Percentiles rank a stretch among this genome's conserved stretches.
These are phyloP conservation scores for Actinia equina DNA, from an alignment of 64 coral and sea anemone genomes.

Conservation along the genomic window DNA sequence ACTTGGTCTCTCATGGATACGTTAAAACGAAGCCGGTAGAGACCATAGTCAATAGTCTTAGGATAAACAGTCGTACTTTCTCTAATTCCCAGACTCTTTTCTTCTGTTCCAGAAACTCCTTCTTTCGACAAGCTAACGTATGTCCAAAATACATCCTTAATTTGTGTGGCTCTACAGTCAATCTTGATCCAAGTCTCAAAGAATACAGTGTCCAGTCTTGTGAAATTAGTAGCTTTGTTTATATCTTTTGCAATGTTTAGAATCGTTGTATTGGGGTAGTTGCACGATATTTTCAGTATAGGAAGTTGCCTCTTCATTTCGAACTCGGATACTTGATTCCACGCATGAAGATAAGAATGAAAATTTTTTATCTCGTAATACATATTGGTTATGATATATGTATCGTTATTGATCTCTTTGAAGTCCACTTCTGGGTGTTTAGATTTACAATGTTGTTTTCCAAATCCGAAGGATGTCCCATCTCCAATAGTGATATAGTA, in stretches of 20 bases:
- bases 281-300: constrained; percentile 20
- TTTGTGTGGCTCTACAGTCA: constrained; percentile 16
- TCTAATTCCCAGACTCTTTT: not conserved
- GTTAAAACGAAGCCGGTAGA: constrained; percentile 1
- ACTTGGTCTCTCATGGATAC: constrained; percentile 21
- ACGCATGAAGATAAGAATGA: constrained; percentile 3
- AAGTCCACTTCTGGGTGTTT: not conserved
- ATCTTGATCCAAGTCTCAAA: not conserved
- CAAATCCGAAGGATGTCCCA: not conserved
- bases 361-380: constrained; percentile 11
- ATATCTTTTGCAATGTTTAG: not conserved
- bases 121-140: not conserved
- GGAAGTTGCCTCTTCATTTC: not conserved
- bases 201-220: not conserved
- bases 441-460: constrained; percentile 5
- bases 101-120: not conserved
- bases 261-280: constrained; percentile 25
- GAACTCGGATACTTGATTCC: constrained; percentile 18
- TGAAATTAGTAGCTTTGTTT: not conserved
- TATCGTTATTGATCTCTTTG: not conserved
- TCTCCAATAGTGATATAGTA: not conserved
- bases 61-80: not conserved
- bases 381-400: constrained; percentile 15
- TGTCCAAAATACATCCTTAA: constrained; percentile 1
- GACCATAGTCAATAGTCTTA: constrained; percentile 6